These are phyloP conservation scores for Elgaria multicarinata DNA, from an alignment of 2,113 vertebrate species.

Conservation along the genomic window DNA sequence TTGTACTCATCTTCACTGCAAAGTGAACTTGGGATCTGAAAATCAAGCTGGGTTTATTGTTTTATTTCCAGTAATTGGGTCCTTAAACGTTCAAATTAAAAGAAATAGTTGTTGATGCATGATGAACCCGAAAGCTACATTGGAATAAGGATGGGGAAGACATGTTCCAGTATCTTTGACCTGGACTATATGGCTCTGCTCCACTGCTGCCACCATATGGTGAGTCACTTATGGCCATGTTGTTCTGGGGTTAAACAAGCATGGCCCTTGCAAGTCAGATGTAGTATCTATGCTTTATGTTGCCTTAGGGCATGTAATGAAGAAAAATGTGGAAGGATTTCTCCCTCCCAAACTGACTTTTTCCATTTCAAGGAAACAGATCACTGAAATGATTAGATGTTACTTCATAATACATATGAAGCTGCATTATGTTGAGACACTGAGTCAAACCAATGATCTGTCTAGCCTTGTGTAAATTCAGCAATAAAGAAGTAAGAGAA, in stretches of 20 bases:
- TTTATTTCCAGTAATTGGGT: not conserved
- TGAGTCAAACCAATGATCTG: not conserved
- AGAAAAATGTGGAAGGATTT: not conserved
- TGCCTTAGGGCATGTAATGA: not conserved
- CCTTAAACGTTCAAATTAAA: not conserved
- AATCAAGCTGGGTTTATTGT: not conserved
- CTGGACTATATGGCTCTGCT: not conserved
- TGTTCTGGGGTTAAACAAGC: not conserved
- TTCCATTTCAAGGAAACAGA: not conserved
- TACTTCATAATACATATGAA: not conserved
- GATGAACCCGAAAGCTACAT: not conserved
- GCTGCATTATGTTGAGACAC: not conserved
- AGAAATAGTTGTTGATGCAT: not conserved
- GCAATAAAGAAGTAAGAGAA: not conserved
- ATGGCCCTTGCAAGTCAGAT: not conserved
- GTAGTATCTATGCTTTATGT: not conserved
- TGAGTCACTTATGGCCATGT: not conserved
- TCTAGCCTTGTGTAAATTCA: not conserved
- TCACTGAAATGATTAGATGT: not conserved
- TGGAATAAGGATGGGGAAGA: not conserved
- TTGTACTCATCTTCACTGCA: not conserved
- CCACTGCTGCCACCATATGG: not conserved
- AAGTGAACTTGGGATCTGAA: not conserved
- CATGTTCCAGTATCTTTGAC: not conserved
- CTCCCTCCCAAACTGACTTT: not conserved